A percentile compares a stretch with the other conserved stretches of the same genome.
Evolutionary conservation across 2,888 invertebrate genomes (phyloP).

Genomic region (Cantharis rufa): DNA sequence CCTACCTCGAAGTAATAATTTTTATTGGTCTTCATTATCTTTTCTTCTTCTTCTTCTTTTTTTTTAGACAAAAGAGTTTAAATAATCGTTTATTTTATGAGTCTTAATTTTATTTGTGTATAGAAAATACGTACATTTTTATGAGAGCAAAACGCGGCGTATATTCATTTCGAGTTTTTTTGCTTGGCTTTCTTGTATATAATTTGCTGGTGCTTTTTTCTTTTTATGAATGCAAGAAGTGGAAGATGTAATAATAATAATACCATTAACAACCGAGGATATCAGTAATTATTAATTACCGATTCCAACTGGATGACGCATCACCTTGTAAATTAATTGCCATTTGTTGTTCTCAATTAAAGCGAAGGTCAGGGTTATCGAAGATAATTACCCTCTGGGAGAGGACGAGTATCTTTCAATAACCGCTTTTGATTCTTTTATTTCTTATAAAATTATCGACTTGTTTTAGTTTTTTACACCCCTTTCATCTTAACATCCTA

Average conservation of each 20-base stretch:
- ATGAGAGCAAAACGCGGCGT: neutral
- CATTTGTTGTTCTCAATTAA: slow-evolving; percentile 13
- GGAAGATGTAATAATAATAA: neutral
- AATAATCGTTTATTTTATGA: slow-evolving; percentile 7
- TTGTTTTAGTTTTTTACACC: neutral
- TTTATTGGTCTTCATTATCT: slow-evolving; percentile 10
- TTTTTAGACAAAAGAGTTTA: neutral
- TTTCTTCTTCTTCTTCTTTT: neutral
- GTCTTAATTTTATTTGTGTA: slow-evolving; percentile 7
- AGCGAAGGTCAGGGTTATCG: slow-evolving; percentile 14
- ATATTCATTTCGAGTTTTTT: neutral
- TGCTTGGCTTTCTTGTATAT: neutral
- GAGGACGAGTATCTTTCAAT: neutral
- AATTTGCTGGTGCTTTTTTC: neutral
- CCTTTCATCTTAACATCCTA: slow-evolving; percentile 3
- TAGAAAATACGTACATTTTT: neutral
- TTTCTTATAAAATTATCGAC: neutral
- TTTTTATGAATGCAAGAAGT: neutral
- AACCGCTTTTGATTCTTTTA: neutral
- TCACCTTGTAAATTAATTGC: slow-evolving; percentile 17
- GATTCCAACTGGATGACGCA: slow-evolving; percentile 15
- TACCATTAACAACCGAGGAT: neutral
- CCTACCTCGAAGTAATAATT: slow-evolving; percentile 5
- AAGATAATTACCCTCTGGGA: slow-evolving; percentile 8
- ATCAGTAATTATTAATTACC: slow-evolving; percentile 10